These are phyloP conservation scores for Ceyx margarethae DNA, from an alignment of 2,113 vertebrate species.

Conservation along the genomic window DNA sequence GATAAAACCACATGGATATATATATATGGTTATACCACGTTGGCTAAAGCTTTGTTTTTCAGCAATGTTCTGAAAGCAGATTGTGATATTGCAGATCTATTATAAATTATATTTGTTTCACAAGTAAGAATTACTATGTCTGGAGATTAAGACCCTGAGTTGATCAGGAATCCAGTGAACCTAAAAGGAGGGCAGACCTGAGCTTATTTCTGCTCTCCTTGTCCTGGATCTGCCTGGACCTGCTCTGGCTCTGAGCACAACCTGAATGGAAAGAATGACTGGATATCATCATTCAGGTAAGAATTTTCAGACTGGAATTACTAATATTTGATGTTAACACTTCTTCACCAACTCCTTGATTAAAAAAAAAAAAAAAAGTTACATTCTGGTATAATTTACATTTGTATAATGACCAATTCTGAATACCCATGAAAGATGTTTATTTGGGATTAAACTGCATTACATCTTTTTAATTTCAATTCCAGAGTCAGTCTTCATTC, in stretches of 20 bases:
- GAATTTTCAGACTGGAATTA: no score
- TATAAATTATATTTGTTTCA: not conserved
- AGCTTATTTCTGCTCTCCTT: not conserved
- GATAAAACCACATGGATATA: not conserved
- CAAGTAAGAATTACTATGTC: not conserved
- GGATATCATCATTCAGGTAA: not conserved
- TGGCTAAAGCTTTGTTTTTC: not conserved
- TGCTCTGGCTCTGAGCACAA: not conserved
- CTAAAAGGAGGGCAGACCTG: not conserved
- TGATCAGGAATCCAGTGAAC: not conserved
- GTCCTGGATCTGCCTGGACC: not conserved
- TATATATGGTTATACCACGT: rapidly evolving
- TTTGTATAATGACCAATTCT: not conserved
- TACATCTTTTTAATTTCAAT: not conserved
- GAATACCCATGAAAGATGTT: not conserved
- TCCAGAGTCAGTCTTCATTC: not conserved
- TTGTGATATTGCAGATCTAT: not conserved
- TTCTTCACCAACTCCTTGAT: not conserved
- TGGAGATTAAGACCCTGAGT: not conserved
- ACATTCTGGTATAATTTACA: not conserved
- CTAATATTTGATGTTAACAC: no score
- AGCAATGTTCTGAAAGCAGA: not conserved
- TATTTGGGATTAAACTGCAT: not conserved
- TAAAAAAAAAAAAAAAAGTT: not conserved
- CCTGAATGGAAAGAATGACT: not conserved